Conservation (phyloP, 1,140 invertebrate genomes). For the Xylocopa sonorina region DNA sequence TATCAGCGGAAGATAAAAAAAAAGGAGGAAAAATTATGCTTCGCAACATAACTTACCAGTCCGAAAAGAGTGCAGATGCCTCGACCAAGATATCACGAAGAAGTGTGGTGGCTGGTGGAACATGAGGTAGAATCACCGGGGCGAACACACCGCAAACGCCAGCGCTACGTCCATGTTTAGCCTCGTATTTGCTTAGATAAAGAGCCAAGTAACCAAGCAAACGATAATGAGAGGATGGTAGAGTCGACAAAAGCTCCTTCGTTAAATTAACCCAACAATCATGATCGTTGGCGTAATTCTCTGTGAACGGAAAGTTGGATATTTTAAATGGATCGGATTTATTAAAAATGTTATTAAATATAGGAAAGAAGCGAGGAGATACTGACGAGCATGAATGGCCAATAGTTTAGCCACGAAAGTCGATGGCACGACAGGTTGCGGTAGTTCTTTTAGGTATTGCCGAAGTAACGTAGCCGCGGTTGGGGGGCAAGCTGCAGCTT, state of each 20-base stretch:
- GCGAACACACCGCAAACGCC: slow-evolving; percentile 78
- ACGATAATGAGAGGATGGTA: slow-evolving; percentile 77
- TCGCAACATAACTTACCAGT: slow-evolving; percentile 57
- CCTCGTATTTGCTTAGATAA: slow-evolving; percentile 80
- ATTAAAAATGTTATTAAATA: background rate
- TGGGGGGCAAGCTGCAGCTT: slow-evolving; percentile 78
- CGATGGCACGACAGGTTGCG: slow-evolving; percentile 79
- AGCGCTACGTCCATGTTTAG: slow-evolving; percentile 74
- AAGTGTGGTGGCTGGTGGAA: slow-evolving; percentile 77
- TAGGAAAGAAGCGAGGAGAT: background rate
- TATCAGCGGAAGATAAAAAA: no score
- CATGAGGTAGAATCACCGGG: slow-evolving; percentile 79
- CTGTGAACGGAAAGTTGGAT: slow-evolving; percentile 51
- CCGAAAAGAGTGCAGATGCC: slow-evolving; percentile 73
- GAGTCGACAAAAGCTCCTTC: slow-evolving; percentile 72
- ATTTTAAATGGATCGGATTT: background rate
- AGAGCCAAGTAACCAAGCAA: slow-evolving; percentile 79
- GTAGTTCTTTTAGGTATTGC: slow-evolving; percentile 82
- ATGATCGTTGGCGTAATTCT: slow-evolving; percentile 70
- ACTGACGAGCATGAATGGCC: slow-evolving; percentile 76
- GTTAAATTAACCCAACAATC: slow-evolving; percentile 77
- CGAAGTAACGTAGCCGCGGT: slow-evolving; percentile 81
- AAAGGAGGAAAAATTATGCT: no score
- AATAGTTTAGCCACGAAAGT: slow-evolving; percentile 77
- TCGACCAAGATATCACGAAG: slow-evolving; percentile 76